phyloP scores from a whole-genome alignment of 2,797 vertebrate species.

The Agapornis canus region DNA sequence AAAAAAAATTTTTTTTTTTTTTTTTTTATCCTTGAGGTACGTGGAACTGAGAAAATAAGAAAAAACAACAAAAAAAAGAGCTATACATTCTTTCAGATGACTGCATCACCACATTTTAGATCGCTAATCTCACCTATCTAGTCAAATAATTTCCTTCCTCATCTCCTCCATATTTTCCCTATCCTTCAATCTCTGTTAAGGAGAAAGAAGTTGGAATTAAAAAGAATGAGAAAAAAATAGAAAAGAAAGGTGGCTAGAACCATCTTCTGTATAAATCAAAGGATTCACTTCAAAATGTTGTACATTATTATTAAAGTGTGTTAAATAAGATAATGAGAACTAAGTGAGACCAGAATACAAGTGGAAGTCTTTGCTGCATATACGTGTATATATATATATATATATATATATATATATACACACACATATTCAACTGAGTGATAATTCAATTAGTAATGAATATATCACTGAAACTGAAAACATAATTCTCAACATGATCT shows the following conservation, averaged over 20 bases:
- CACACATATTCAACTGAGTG: neutral
- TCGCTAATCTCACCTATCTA: neutral
- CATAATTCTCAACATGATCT: neutral
- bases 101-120: neutral
- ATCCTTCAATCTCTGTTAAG: neutral
- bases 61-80: neutral
- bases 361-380: neutral
- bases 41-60: neutral
- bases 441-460: neutral
- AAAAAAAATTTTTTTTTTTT: no score
- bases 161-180: neutral
- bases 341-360: neutral
- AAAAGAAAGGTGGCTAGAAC: neutral
- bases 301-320: neutral
- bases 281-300: neutral
- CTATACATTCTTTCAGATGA: neutral
- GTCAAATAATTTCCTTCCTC: neutral
- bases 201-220: neutral
- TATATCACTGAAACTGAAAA: neutral
- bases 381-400: no score
- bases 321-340: neutral
- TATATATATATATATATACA: neutral
- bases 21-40: neutral
- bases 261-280: neutral
- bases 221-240: neutral